Evolutionary conservation across 2,888 invertebrate genomes (phyloP), one percentile per base, ranked within the genome.

Genomic region (Dryobotodes eremita): DNA sequence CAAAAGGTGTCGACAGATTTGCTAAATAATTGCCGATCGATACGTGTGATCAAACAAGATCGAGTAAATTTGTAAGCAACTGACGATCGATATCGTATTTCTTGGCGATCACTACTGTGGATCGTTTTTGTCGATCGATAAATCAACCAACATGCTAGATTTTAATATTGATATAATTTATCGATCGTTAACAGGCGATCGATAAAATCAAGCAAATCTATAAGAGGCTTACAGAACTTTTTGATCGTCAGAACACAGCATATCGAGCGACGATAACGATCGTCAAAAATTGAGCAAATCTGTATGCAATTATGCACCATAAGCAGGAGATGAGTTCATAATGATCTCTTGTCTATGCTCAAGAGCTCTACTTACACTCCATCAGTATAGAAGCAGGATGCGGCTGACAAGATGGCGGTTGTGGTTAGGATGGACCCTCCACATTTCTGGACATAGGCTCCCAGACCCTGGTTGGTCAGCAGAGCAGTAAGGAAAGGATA

Each of bases 401-500:
- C 96, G 2, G 95, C 94, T 0, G 96, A 93, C 59, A 96, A 86
- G 31, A 96, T 92, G 15, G 95, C 93, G 7, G 80, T 86, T 13
- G 42, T 77, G 0, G 93, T 92, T 10, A 96, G 68, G 31, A 96
- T 92, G 71, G 94, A 88, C 0, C 96, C 96, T 0, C 95, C 96
- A 76, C 96, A 96, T 0, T 87, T 90, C n/a, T 95, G 94, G 8
- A 59, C 72, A 85, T 86, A 96, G 0, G 90, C 65, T 0, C 89
- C 90, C 0, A 73, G 26, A 0, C 92, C 94, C 3, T 86, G 79
- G 77, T 94, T 94, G 26, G 92, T 92, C 36, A 95, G 84, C 13
- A 96, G 88, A 0, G 95, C 89, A 0, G 92, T 85, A 0, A 95
- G 92, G 80, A 93, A 95, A 0, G 96, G 95, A 80, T 92, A 95